These are phyloP conservation scores for Lamproptera curius DNA, from an alignment of 2,888 invertebrate species.

Conservation along the genomic window DNA sequence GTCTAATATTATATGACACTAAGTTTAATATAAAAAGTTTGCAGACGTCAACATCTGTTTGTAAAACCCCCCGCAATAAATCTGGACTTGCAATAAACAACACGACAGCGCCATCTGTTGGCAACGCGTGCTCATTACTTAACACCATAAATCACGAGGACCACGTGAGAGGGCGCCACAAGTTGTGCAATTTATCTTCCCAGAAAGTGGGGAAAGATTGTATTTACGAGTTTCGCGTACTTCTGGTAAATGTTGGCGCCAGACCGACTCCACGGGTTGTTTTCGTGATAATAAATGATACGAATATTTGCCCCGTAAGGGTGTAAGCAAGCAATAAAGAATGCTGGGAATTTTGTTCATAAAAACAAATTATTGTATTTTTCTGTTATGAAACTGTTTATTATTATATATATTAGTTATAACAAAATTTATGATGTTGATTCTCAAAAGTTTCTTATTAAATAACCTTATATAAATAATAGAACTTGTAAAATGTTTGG, in stretches of 20 bases:
- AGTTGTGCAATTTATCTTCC: slow-evolving; percentile 56
- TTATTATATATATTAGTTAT: too few species aligned
- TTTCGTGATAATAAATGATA: slow-evolving; percentile 8
- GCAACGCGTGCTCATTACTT: slow-evolving; percentile 56
- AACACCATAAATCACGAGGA: slow-evolving; percentile 56
- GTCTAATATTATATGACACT: too few species aligned
- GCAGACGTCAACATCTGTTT: slow-evolving; percentile 16
- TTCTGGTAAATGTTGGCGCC: slow-evolving; percentile 23
- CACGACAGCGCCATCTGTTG: slow-evolving; percentile 57
- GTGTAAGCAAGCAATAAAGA: not conserved
- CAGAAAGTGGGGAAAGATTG: slow-evolving; percentile 51
- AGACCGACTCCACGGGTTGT: slow-evolving; percentile 10
- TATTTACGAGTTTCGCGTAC: slow-evolving; percentile 46
- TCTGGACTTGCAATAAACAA: slow-evolving; percentile 53
- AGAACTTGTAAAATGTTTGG: too few species aligned
- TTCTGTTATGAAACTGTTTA: too few species aligned
- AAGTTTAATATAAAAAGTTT: too few species aligned
- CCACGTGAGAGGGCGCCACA: slow-evolving; percentile 61
- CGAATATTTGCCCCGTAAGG: not conserved
- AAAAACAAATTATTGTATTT: too few species aligned
- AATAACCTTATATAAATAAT: too few species aligned
- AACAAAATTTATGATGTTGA: too few species aligned
- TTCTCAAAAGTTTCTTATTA: too few species aligned
- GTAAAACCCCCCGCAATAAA: slow-evolving; percentile 42
- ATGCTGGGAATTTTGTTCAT: too few species aligned